Evolutionary conservation across 2,797 vertebrate genomes (phyloP), one percentile per base, ranked within the genome.

Genomic region (Xenopus petersii): DNA sequence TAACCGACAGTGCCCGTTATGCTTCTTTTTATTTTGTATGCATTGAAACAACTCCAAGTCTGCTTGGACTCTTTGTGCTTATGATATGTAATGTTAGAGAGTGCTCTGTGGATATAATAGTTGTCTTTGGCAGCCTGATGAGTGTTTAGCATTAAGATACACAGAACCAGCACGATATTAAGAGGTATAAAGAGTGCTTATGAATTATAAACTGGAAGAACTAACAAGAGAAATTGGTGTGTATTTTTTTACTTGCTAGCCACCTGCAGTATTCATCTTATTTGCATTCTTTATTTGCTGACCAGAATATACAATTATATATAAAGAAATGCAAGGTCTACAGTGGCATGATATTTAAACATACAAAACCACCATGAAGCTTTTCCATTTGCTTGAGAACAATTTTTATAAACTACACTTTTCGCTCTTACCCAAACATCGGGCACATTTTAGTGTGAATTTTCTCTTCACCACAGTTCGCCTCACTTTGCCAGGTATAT

Each of bases 21-120:
- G 62, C 51, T 71, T 64, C 65, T 70, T 10, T 66, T 51, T 71
- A 67, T 71, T 77, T 77, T 77, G 75, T 77, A 67, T 77, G 65
- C 66, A 63, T 77, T 77, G 75, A 77, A 77, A 77, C 54, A 17
- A 9, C 48, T 77, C 75, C 75, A 77, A 71, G 67, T 77, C 54
- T 21, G 63, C 75, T 71, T 55, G 64, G 74, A 67, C 33, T 63
- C 60, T 70, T 64, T 67, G 69, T 67, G 69, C 63, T 71, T 67
- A 65, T 10, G 26, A 71, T 71, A 71, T 77, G 75, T 71, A 77
- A 77, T 71, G 58, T 72, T 61, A 77, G 69, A 77, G 64, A 54
- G 75, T 77, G 75, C 62, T 67, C 42, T 77, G 69, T 71, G 54
- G 69, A 71, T 77, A 67, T 67, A 67, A 66, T 77, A 55, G 69